Evolutionary conservation across 92 coral and sea anemone species (phyloP), one percentile per base, ranked within the genome.

Genomic region (Siderastrea radians): DNA sequence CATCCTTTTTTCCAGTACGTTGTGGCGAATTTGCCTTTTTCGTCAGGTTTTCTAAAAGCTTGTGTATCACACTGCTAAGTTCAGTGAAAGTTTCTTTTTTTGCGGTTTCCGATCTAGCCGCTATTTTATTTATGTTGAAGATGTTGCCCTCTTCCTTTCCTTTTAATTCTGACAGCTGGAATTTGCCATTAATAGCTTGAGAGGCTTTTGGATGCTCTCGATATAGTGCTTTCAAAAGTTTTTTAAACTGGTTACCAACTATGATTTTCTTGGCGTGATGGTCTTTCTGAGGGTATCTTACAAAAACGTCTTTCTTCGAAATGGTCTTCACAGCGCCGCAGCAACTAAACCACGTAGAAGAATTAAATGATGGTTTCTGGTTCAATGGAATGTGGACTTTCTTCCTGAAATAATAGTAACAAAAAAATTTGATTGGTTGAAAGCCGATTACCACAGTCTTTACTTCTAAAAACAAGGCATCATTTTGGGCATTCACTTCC

Each of bases 41-140:
- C n/a, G 11, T 64, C 3, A 72, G 49, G 5, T 73, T 61, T 7
- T 83, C 79, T 72, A 83, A 61, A 15, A 83, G 79, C 53, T 49
- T 72, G 12, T 61, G 87, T 19, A 83, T 74, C 16, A 72, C 87
- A 49, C 48, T 45, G 1, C 87, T 80, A 72, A 83, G 87, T 72
- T 83, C 87, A 51, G 44, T 64, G 7, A 83, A 7, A 26, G 87
- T 83, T 73, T 71, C 73, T 62, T 83, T 83, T 83, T 63, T 83
- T 26, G 70, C 64, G 5, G 80, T 51, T 7, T 83, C 80, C 44
- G 87, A 72, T 74, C 4, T 73, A 1, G 46, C 87, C 62, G 59
- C 80, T 19, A 45, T 61, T 6, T 72, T 73, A 62, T 48, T 59
- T n/a, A 83, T 71, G 67, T 14, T 58, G 50, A 57, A 51, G 4